These are phyloP conservation scores for Salminus brasiliensis DNA, from an alignment of 2,113 vertebrate genomes.

Conservation along the genomic window DNA sequence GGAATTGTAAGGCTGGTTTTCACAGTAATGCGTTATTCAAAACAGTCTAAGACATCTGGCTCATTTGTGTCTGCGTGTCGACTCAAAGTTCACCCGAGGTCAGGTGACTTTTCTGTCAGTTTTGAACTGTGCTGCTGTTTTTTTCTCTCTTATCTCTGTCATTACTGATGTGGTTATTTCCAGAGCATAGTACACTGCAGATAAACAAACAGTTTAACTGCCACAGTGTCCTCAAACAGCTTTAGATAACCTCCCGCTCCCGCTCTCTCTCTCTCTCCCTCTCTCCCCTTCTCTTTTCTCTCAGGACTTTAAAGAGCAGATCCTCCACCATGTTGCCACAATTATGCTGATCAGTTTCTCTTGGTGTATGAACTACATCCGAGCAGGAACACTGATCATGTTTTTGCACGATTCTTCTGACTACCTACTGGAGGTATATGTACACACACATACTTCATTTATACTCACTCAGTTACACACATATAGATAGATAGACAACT, in stretches of 20 bases:
- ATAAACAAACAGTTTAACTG: neutral
- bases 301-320: slow-evolving; percentile 94
- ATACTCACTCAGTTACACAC: neutral
- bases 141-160: neutral
- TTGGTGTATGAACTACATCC: slow-evolving; percentile 93
- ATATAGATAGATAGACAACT: no score
- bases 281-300: neutral
- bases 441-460: neutral
- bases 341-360: slow-evolving; percentile 96
- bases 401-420: slow-evolving; percentile 91
- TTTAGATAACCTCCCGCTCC: neutral
- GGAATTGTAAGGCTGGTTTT: neutral
- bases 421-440: slow-evolving; percentile 88
- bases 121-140: neutral
- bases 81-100: neutral
- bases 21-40: slow-evolving; percentile 12
- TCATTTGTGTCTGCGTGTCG: slow-evolving; percentile 1
- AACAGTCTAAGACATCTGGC: neutral
- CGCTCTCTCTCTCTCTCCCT: neutral
- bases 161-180: neutral
- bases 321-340: slow-evolving; percentile 93
- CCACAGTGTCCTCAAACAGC: neutral
- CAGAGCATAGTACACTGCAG: neutral
- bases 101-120: neutral
- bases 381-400: slow-evolving; percentile 93